Evolutionary conservation across 2,797 vertebrate genomes (phyloP), one percentile per base, ranked within the genome.

Genomic region (Pangasius krempfi): DNA sequence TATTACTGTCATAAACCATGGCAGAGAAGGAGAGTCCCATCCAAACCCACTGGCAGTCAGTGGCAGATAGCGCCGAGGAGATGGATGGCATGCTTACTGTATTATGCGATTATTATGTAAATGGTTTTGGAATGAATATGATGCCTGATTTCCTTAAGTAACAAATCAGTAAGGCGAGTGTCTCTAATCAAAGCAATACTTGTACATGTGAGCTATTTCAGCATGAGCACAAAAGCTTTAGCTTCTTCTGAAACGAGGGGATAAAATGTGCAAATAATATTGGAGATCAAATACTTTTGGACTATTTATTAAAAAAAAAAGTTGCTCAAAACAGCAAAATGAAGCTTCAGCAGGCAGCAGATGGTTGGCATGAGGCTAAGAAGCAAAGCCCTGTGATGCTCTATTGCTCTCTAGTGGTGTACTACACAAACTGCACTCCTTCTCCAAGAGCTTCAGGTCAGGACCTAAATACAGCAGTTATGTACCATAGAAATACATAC

Each of bases 331-430:
- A 88, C 44, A 91, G 89, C 33, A 90, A 88, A 92, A 84, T 58
- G 62, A 89, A 91, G 90, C 60, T 82, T 87, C 16, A 64, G 88
- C 87, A 91, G 58, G 25, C 37, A 30, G 56, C 70, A 89, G 5
- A 76, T 84, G 44, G 56, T 78, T 40, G 64, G 85, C 85, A 16
- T 25, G 50, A 86, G 33, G 76, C 13, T 12, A 27, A 58, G 10
- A 16, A 81, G 22, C 44, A 25, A 64, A 66, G 58, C 62, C 72
- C 14, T 37, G 89, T 91, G 91, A 62, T 90, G 89, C 94, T 95
- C 81, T 91, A 91, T 87, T 93, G 90, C 95, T 89, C 93, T 94
- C 96, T 96, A 84, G 91, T 95, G 96, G 93, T 89, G 37, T 62
- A 30, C 1, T 22, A 37, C 16, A 56, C 9, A n/a, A 70, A 83